Conservation (phyloP, 1,140 invertebrate genomes). For the Dermatophagoides farinae region DNA sequence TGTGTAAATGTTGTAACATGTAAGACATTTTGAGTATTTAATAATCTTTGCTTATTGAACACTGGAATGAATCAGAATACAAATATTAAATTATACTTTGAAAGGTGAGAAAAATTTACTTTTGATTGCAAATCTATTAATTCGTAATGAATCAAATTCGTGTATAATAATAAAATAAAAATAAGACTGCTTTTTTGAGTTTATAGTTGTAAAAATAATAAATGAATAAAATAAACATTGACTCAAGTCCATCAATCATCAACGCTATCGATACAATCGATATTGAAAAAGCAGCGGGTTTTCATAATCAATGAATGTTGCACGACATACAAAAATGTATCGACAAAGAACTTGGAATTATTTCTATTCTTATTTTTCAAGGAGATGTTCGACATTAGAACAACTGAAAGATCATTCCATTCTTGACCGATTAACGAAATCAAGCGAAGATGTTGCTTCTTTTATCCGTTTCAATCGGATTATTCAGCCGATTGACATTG, state of each 20-base stretch:
- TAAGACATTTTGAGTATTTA: slow-evolving; percentile 57
- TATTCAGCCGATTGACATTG: not conserved
- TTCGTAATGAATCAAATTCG: not conserved
- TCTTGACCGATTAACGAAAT: not conserved
- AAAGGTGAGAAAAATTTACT: not conserved
- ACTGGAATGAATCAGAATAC: not conserved
- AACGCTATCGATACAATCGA: not conserved
- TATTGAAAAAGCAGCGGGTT: not conserved
- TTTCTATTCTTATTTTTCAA: not conserved
- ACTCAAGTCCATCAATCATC: not conserved
- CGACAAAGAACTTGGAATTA: too few species aligned
- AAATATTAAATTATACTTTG: not conserved
- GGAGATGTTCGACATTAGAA: not conserved
- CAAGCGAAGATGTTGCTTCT: slow-evolving; percentile 5
- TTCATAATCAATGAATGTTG: not conserved
- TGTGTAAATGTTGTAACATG: slow-evolving; percentile 95
- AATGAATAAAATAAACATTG: not conserved
- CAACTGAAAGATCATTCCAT: not conserved
- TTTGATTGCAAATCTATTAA: not conserved
- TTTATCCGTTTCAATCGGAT: not conserved
- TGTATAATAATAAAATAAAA: not conserved
- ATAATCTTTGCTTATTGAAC: not conserved
- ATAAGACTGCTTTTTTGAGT: not conserved
- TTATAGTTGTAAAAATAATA: not conserved
- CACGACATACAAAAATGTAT: not conserved